phyloP scores from a whole-genome alignment of 2,113 vertebrate species.

The Ivindomyrus marchei region DNA sequence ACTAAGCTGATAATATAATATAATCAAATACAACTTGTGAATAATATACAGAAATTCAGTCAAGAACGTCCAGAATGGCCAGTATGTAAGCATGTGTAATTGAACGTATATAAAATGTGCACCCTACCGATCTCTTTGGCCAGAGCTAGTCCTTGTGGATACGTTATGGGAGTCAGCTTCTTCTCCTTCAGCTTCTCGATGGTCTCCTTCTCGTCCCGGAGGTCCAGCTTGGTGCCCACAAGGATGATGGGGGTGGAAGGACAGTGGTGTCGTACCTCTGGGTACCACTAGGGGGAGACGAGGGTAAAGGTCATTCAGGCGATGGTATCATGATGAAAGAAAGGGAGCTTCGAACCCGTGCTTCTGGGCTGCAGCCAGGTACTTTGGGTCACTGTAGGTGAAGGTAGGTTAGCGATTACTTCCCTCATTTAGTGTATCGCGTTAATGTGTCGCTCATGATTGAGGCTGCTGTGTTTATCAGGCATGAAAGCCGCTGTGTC shows the following conservation, averaged over 20 bases:
- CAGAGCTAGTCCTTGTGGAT: conserved; percentile 92
- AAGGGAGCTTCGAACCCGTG: not conserved
- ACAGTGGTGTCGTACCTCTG: conserved; percentile 92
- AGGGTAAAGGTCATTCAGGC: not conserved
- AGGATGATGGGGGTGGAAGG: conserved; percentile 95
- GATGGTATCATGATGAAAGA: not conserved
- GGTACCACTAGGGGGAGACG: conserved; percentile 74
- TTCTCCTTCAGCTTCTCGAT: conserved; percentile 97
- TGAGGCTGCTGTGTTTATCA: not conserved
- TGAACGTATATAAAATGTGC: not conserved
- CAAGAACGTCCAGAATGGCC: not conserved
- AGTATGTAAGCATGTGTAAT: not conserved
- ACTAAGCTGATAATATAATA: not conserved
- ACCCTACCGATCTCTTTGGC: conserved; percentile 87
- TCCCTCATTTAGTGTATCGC: not conserved
- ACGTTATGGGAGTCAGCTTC: conserved; percentile 91
- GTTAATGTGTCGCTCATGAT: not conserved
- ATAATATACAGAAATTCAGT: not conserved
- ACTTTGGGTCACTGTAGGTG: not conserved
- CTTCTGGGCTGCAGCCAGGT: not conserved
- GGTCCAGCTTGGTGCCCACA: conserved; percentile 91
- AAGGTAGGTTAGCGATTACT: not conserved
- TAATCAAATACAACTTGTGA: not conserved
- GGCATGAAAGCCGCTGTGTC: not conserved
- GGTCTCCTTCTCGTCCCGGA: conserved; percentile 94